Percentiles rank a stretch among this genome's conserved stretches.
Conservation (phyloP, 2,113 vertebrate genomes). For the Danio rerio region DNA sequence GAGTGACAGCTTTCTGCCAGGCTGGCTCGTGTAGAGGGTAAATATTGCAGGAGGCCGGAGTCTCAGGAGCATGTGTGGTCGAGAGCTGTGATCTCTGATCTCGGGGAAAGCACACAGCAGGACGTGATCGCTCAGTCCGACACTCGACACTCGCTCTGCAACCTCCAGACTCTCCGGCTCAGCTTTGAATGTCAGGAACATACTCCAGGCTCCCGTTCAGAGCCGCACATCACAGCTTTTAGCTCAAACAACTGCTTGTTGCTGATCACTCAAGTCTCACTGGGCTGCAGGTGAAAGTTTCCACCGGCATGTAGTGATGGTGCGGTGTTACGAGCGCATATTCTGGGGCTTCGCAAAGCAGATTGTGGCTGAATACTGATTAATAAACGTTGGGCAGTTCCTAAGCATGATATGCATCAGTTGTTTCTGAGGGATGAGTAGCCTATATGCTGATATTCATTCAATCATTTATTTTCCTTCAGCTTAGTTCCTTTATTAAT, state of each 20-base stretch:
- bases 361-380: constrained; percentile 5
- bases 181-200: constrained; percentile 61
- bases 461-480: too few species aligned
- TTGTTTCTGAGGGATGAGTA: neutral
- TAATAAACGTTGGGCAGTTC: neutral
- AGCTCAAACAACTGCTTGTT: constrained; percentile 68
- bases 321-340: neutral
- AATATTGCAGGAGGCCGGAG: constrained; percentile 69
- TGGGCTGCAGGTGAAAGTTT: constrained; percentile 51
- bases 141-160: constrained; percentile 47
- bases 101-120: constrained; percentile 66
- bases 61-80: constrained; percentile 62
- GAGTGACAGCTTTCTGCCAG: constrained; percentile 48
- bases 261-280: constrained; percentile 52
- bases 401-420: neutral
- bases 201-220: constrained; percentile 55
- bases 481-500: too few species aligned
- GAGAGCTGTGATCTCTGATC: constrained; percentile 70
- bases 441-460: too few species aligned
- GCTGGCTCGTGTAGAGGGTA: constrained; percentile 60
- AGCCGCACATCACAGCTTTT: constrained; percentile 65
- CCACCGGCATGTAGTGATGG: constrained; percentile 44
- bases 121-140: constrained; percentile 56
- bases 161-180: constrained; percentile 55
- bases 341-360: neutral